Evolutionary conservation across 2,888 invertebrate genomes (phyloP), one percentile per base, ranked within the genome.

Genomic region (Ceriagrion tenellum): DNA sequence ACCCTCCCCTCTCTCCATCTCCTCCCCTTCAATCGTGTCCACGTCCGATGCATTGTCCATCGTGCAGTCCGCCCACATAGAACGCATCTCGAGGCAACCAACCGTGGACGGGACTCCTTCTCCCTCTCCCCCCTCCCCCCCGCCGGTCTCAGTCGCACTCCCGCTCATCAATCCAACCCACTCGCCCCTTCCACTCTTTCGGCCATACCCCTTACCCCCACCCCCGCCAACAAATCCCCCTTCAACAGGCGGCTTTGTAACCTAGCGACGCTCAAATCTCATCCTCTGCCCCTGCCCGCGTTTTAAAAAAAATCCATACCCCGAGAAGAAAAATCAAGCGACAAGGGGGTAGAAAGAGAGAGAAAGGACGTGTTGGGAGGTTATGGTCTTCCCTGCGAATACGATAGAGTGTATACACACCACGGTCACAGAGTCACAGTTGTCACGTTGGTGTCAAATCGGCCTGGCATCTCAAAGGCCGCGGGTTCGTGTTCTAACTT

Each of bases 181-280:
- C 47, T 47, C 47, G 47, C 47, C 47, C 47, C 47, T 69, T 26
- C 26, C 69, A 20, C 69, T 26, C 69, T 3, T 69, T 69, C n/a
- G n/a, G n/a, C n/a, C 69, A 69, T 69, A 20, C 12, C 8, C 90
- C 55, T 40, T 91, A 30, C 91, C 35, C 93, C 93, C 40, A 26
- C 69, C 93, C 23, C 35, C 81, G 81, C n/a, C 47, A 35, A n/a
- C 91, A 35, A 59, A 59, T 59, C 59, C 91, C 69, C 47, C 47
- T 93, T 93, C 93, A 93, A 93, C 93, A 93, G 93, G 93, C 93
- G 30, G 69, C 81, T 81, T 93, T 40, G 93, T 93, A 93, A 47
- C 93, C 93, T 93, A 93, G 93, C 93, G 69, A 93, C 69, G 69
- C 93, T 93, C 47, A 93, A 93, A 47, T 69, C 93, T 74, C 93